Evolutionary conservation across 2,888 invertebrate genomes (phyloP).

Genomic region (Thysanoteuthis rhombus): DNA sequence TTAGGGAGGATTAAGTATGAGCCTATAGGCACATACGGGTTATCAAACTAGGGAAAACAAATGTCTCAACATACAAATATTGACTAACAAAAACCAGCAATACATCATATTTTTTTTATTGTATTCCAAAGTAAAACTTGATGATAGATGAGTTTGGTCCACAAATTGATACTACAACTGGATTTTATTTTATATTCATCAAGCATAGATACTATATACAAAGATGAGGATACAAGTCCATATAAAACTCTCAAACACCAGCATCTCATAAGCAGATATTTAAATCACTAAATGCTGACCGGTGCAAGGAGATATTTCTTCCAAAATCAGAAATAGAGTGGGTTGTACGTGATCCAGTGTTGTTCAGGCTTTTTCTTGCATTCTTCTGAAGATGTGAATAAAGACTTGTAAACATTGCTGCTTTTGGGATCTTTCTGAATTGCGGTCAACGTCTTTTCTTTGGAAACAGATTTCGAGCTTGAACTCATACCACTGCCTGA

Average conservation of each 20-base stretch:
- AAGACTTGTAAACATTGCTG: slow-evolving; percentile 90
- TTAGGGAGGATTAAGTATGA: too few relatives aligned
- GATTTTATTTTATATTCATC: not conserved
- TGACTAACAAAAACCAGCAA: too few relatives aligned
- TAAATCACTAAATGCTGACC: not conserved
- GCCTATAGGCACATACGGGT: too few relatives aligned
- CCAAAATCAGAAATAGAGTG: slow-evolving; percentile 70
- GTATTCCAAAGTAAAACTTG: not conserved
- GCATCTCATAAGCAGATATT: not conserved
- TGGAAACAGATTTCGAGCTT: not conserved
- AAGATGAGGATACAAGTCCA: not conserved
- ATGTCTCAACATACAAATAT: too few relatives aligned
- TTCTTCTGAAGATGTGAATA: slow-evolving; percentile 89
- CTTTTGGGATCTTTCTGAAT: slow-evolving; percentile 90
- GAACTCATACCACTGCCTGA: slow-evolving; percentile 33
- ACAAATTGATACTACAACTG: not conserved
- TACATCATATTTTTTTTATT: not conserved
- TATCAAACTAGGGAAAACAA: too few relatives aligned
- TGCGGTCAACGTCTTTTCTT: slow-evolving; percentile 33
- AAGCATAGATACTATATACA: not conserved
- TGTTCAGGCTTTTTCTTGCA: slow-evolving; percentile 88
- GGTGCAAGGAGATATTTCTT: not conserved
- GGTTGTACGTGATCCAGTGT: slow-evolving; percentile 98
- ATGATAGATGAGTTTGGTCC: not conserved
- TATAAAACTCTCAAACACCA: not conserved